Evolutionary conservation across 1,140 invertebrate species (phyloP), one percentile per base, ranked within the genome.

Genomic region (Dinothrombium tinctorium): DNA sequence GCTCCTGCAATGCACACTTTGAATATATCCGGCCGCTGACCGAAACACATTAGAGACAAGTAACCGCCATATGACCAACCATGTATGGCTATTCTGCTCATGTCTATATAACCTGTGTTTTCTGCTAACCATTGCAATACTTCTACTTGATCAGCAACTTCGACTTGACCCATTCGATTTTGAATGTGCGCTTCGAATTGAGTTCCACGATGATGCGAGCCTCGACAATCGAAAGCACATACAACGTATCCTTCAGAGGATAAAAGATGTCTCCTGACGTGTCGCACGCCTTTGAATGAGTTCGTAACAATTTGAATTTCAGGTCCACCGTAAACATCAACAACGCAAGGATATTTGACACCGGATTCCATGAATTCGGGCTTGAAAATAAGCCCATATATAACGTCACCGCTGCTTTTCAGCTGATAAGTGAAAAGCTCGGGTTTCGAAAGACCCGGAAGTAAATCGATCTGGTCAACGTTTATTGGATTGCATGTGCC

Each of bases 221-320:
- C 92, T 26, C 92, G 61, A 0, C 86, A 89, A 62, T 99, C 92
- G 17, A 96, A 77, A 11, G 81, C 71, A 23, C 98, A 72, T 2
- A 98, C 89, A 55, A 80, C 86, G 60, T 94, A 98, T 1, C 90
- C 92, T 50, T 90, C 71, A n/a, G 83, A 74, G 7, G 87, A 80
- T 36, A 95, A 61, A 69, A 95, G 89, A 50, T 94, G 82, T 69
- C 90, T 79, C 40, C 86, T 67, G 12, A 90, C 61, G 54, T 92
- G 81, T 43, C 84, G 69, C 63, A 77, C 76, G 43, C 80, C 80
- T 65, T 89, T 90, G 56, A 87, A 94, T 17, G 75, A 77, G 62
- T 98, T 96, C 24, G 80, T 82, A 26, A 98, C 90, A 24, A 92
- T 68, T 65, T 96, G 89, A 20, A 96, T 86, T 58, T 92, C 86